Evolutionary conservation across 2,888 invertebrate species (phyloP).

Genomic region (Tiphia femorata): DNA sequence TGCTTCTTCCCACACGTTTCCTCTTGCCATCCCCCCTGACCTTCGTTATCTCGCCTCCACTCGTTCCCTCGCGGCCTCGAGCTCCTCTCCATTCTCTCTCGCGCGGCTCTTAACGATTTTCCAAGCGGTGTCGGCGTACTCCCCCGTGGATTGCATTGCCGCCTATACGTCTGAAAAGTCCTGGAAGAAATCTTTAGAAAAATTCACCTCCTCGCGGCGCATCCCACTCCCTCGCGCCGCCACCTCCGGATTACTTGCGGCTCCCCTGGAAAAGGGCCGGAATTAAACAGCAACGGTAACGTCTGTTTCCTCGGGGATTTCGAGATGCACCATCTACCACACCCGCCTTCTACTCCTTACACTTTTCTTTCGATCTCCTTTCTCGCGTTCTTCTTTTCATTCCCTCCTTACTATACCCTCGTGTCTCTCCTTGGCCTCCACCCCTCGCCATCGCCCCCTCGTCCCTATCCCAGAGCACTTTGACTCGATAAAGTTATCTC

Average conservation of each 20-base stretch:
- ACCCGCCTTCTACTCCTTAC: background rate
- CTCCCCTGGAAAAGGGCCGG: conserved; percentile 23
- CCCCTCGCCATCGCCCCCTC: background rate
- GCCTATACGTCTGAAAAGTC: too few species aligned
- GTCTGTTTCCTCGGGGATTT: conserved; percentile 37
- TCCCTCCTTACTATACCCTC: background rate
- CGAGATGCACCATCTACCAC: conserved; percentile 20
- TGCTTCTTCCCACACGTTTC: background rate
- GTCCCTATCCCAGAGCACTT: background rate
- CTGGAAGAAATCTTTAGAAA: too few species aligned
- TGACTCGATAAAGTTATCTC: conserved; percentile 5
- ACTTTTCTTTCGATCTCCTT: background rate
- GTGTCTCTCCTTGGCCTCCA: conserved; percentile 1
- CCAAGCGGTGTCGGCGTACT: too few species aligned
- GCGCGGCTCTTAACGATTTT: too few species aligned
- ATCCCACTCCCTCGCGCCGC: too few species aligned
- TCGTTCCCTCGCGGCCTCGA: background rate
- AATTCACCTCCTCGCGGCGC: too few species aligned
- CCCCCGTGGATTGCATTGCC: too few species aligned
- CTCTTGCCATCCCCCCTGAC: background rate
- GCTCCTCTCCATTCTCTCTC: background rate
- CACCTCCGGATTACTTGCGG: conserved; percentile 13
- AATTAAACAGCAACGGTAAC: conserved; percentile 40
- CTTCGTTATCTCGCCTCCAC: background rate
- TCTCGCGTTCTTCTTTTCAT: background rate